These are phyloP conservation scores for Phylloscopus whistleri DNA, from an alignment of 2,113 vertebrate species.

Conservation along the genomic window DNA sequence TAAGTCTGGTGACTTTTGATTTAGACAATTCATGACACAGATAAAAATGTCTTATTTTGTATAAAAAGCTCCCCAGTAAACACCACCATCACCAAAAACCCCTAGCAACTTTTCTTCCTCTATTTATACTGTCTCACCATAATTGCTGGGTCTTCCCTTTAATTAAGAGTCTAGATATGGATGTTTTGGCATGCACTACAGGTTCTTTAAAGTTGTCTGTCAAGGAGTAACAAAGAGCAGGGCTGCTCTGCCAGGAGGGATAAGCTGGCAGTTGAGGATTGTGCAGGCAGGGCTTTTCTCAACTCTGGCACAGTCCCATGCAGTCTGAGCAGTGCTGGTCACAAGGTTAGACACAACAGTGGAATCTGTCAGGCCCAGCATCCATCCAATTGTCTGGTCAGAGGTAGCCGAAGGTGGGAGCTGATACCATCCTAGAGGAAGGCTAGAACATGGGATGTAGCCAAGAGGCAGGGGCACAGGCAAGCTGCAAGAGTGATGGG, in stretches of 20 bases:
- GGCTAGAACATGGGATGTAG: background rate
- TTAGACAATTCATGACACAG: background rate
- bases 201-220: background rate
- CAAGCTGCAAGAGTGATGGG: background rate
- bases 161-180: background rate
- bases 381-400: fast-evolving
- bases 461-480: fast-evolving
- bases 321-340: background rate
- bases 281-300: fast-evolving
- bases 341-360: too few relatives aligned
- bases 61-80: background rate
- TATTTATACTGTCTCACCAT: background rate
- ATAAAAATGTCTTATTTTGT: background rate
- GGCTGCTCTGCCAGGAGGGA: background rate
- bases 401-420: background rate
- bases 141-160: background rate
- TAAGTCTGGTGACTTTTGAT: background rate
- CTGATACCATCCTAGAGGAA: background rate
- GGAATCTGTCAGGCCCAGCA: background rate
- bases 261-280: background rate
- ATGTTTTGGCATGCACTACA: background rate
- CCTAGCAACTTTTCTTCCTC: background rate
- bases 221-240: background rate
- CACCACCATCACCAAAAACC: background rate
- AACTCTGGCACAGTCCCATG: fast-evolving